Base-by-base conservation (phyloP, 2,797 vertebrate genomes). In the Myotis pilosus region DNA sequence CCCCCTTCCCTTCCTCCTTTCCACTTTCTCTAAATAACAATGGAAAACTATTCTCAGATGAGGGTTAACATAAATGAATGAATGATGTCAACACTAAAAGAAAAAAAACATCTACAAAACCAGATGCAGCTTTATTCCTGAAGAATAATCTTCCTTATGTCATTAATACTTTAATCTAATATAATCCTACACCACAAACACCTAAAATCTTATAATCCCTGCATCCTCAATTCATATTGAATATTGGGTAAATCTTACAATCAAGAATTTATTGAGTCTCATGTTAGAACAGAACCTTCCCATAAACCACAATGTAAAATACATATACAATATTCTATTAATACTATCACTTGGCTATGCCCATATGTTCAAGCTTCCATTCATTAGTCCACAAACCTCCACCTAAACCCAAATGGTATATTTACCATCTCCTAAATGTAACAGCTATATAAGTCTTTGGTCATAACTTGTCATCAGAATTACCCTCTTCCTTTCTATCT, bases 81-180 rank as follows among this genome's bases (percentile, higher is more conserved):
- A 47, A 47, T 47, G 44, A 53, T 36, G 8, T 60, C 84, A 94
- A 79, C 11, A 81, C 3, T 86, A 86, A 91, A 90, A 78, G 38
- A n/a, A 15, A 86, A 72, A 84, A n/a, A 74, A 91, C 22, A 11
- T 10, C 49, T 22, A 76, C 16, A 96, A 93, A 94, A 92, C 66
- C 9, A 95, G 41, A 92, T 57, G 23, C 8, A 92, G 57, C 16
- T 30, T 94, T 79, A 87, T 60, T 47, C 20, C 64, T 28, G 22
- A 94, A 95, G 23, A 17, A 86, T 68, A n/a, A 75, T 44, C 23
- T 69, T 87, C 15, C 12, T 88, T 53, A 28, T 69, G 55, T 51
- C 60, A 60, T 10, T 84, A 87, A 79, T 30, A 75, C 57, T 64
- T 85, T 55, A 95, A 19, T 25, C 25, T 53, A 38, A 87, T 60